Evolutionary conservation across 2,888 invertebrate species (phyloP), one percentile per base, ranked within the genome.

Genomic region (Papilio gigon): DNA sequence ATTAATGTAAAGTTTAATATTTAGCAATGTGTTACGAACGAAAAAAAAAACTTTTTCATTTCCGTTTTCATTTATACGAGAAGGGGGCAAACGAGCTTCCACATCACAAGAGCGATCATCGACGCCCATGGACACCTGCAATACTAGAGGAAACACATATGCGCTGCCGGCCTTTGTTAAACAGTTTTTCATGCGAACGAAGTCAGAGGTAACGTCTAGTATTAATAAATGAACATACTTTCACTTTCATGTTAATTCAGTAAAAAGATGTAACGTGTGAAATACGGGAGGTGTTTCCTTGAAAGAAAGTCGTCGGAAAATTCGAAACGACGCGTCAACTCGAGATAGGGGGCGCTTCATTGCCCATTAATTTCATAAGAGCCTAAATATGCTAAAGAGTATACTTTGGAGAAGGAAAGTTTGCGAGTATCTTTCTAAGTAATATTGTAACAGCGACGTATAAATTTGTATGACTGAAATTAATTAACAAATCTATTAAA

Each of bases 331-430:
- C 72, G 73, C 78, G 76, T 77, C 77, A 78, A 78, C 78, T 75
- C 77, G 77, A 61, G 76, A 74, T 75, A 80, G 78, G 79, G 77
- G 81, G 75, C 78, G 77, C 78, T 84, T 84, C 86, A 86, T 86
- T 84, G 84, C 84, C 87, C 86, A 89, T 90, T 90, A 87, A 86
- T 86, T 84, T 84, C 80, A 82, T 88, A 89, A 88, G 85, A 86
- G 83, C 84, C 86, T 85, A 85, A 90, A 89, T 88, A 90, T 88
- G 88, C 85, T 87, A 88, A 89, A 83, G 80, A 86, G 84, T 78
- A 74, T 58, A 53, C 47, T 62, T 61, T 53, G 50, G 37, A 27
- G 11, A 37, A 37, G 37, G 30, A 30, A 64, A 64, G 64, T 53
- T 64, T 50, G 37, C 37, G 22, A 37, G 33, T 8, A 22, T 37